phyloP scores from a whole-genome alignment of 2,113 vertebrate genomes.

The Tachuris rubrigastra region DNA sequence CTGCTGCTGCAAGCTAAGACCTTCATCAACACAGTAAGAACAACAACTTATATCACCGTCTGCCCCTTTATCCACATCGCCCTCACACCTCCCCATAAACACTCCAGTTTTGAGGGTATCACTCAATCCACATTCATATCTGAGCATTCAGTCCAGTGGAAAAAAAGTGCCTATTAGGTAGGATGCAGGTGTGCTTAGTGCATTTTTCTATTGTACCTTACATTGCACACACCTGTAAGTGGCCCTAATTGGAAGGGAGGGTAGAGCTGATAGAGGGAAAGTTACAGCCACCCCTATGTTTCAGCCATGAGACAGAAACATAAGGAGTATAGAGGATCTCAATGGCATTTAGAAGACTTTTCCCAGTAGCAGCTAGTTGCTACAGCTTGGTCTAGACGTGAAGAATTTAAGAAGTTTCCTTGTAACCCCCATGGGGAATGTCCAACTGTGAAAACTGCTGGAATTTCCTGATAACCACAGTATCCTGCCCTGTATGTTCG shows the following conservation, averaged over 20 bases:
- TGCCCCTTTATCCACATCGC: background rate
- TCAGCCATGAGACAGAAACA: background rate
- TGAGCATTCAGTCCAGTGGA: background rate
- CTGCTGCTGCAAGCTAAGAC: background rate
- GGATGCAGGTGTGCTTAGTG: background rate
- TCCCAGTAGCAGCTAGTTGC: background rate
- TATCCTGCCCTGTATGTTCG: background rate
- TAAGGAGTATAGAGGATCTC: background rate
- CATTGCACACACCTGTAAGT: background rate
- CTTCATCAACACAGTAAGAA: background rate
- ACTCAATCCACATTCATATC: accelerated
- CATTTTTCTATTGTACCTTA: background rate
- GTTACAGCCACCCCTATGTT: background rate
- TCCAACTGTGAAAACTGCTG: background rate
- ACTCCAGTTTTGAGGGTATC: background rate
- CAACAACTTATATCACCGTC: background rate
- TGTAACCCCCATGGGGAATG: background rate
- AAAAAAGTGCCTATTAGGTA: background rate
- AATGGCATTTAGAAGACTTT: background rate
- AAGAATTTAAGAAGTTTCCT: background rate
- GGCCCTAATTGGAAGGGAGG: background rate
- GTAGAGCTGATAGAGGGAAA: background rate
- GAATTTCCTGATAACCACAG: slow-evolving; percentile 38
- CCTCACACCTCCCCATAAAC: background rate
- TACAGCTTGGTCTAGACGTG: background rate